Percentiles rank a stretch among this genome's conserved stretches.
Evolutionary conservation across 2,797 vertebrate species (phyloP).

Genomic region (Mormyrops attenuatus): DNA sequence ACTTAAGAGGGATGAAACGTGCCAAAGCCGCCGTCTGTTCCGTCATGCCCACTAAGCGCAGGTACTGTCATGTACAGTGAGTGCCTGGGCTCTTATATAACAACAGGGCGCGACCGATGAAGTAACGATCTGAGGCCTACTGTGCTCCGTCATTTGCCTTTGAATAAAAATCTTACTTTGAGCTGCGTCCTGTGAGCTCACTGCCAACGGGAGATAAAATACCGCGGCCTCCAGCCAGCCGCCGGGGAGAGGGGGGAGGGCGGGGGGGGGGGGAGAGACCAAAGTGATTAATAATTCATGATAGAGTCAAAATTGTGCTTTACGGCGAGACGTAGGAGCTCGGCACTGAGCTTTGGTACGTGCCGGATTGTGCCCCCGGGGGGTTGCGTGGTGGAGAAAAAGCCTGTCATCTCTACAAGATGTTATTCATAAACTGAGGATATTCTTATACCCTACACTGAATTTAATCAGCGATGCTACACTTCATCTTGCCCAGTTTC

Average conservation of each 20-base stretch:
- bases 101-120: not conserved
- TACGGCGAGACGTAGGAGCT: not conserved
- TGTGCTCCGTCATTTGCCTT: not conserved
- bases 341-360: not conserved
- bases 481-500: slow-evolving; percentile 3
- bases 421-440: slow-evolving; percentile 12
- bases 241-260: not conserved
- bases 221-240: not conserved
- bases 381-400: not conserved
- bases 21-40: not conserved
- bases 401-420: slow-evolving; percentile 4
- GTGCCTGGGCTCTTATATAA: not conserved
- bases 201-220: slow-evolving; percentile 1
- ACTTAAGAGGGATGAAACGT: not conserved
- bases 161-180: slow-evolving; percentile 9
- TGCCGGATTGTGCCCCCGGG: not conserved
- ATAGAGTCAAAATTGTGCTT: slow-evolving; percentile 18
- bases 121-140: not conserved
- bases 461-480: slow-evolving; percentile 14
- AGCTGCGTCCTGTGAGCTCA: not conserved
- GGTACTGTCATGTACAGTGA: not conserved
- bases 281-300: slow-evolving; percentile 16
- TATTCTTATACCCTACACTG: slow-evolving; percentile 1
- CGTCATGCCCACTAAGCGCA: not conserved
- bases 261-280: not conserved